Evolutionary conservation across 1,140 invertebrate species (phyloP).

Genomic region (Pinna nobilis): DNA sequence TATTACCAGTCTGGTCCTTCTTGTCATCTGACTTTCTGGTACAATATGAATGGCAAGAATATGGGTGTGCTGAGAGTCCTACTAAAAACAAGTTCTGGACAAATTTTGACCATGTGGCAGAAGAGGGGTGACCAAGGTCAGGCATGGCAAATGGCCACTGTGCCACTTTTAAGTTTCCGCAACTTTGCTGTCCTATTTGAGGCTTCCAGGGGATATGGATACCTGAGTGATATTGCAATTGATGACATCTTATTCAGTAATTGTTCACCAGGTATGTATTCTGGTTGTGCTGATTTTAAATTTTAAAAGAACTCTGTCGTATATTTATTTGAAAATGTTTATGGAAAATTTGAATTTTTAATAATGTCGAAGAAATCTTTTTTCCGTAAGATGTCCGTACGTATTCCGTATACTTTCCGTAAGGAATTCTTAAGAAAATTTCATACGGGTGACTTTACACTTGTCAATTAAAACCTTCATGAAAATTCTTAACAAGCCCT

Average conservation of each 20-base stretch:
- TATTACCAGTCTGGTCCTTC: slow-evolving; percentile 49
- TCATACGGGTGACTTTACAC: no score
- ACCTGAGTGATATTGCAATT: slow-evolving; percentile 61
- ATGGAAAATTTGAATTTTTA: background rate
- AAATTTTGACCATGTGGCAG: slow-evolving; percentile 28
- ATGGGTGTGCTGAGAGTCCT: slow-evolving; percentile 42
- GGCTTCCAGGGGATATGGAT: slow-evolving; percentile 41
- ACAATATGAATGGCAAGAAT: slow-evolving; percentile 83
- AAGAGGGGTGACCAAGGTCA: slow-evolving; percentile 46
- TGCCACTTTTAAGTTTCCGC: slow-evolving; percentile 37
- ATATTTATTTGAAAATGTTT: background rate
- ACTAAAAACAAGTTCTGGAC: slow-evolving; percentile 37
- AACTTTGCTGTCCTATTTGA: slow-evolving; percentile 47
- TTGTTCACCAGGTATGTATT: slow-evolving; percentile 54
- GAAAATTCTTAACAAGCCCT: no score
- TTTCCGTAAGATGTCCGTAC: no score
- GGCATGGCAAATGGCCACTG: slow-evolving; percentile 44
- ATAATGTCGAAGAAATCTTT: no score
- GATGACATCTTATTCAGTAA: slow-evolving; percentile 63
- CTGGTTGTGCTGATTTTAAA: background rate
- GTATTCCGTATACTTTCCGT: no score
- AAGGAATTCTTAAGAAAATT: no score
- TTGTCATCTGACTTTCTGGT: slow-evolving; percentile 78
- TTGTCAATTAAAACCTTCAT: no score
- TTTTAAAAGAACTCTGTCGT: no score